Evolutionary conservation across 2,113 vertebrate genomes (phyloP).

Genomic region (Brachyhypopomus gauderio): DNA sequence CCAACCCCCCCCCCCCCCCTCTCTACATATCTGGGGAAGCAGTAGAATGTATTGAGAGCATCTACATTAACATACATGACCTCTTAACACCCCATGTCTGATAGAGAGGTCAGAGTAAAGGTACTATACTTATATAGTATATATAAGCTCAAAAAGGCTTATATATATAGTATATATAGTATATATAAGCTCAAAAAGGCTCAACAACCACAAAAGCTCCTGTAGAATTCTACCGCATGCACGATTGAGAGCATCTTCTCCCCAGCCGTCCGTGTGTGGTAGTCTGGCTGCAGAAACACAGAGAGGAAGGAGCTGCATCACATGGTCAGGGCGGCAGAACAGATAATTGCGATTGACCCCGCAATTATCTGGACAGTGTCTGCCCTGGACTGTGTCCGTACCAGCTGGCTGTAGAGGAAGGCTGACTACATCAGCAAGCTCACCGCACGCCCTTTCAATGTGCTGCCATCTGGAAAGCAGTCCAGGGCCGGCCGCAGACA

Average conservation of each 20-base stretch:
- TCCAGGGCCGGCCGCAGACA: background rate
- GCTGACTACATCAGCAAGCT: background rate
- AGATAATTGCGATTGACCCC: background rate
- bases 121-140: background rate
- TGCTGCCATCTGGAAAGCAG: background rate
- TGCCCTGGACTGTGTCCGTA: slow-evolving; percentile 1
- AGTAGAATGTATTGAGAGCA: background rate
- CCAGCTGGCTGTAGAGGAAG: background rate
- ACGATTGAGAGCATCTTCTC: background rate
- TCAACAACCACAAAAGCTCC: background rate
- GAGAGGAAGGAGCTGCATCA: background rate
- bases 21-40: background rate
- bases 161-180: no score
- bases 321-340: background rate
- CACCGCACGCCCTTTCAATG: slow-evolving; percentile 2
- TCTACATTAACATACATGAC: background rate
- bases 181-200: background rate
- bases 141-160: background rate
- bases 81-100: no score
- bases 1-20: background rate
- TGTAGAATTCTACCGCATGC: background rate
- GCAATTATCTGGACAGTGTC: no score
- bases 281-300: background rate
- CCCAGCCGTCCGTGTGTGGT: background rate
- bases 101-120: no score